Conservation (phyloP, 1,140 invertebrate genomes). For the Cotesia typhae region DNA sequence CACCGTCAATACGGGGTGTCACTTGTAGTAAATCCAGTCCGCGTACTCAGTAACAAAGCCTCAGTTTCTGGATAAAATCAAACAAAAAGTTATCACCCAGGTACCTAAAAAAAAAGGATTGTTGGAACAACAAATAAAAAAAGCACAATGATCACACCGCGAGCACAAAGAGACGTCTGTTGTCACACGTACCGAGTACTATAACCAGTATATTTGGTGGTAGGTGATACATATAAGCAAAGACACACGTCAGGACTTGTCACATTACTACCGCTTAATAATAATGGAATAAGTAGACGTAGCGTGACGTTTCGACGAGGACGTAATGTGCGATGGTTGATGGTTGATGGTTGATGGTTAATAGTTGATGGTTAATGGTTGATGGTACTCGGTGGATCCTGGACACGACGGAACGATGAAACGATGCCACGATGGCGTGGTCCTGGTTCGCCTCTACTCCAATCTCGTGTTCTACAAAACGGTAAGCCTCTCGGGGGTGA, state of each 20-base stretch:
- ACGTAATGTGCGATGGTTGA: too few species aligned
- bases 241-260: too few species aligned
- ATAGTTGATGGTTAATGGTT: too few species aligned
- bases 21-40: constrained; percentile 47
- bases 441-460: constrained; percentile 15
- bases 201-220: too few species aligned
- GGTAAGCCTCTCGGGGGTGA: constrained; percentile 36
- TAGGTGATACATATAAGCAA: too few species aligned
- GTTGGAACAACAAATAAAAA: background rate
- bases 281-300: too few species aligned
- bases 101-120: background rate
- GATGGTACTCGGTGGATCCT: constrained; percentile 5
- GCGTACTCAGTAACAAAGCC: constrained; percentile 37
- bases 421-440: constrained; percentile 13
- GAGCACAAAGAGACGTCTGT: background rate
- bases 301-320: too few species aligned
- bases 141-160: background rate
- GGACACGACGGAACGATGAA: constrained; percentile 23
- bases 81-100: constrained; percentile 3
- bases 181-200: too few species aligned
- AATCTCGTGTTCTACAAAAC: constrained; percentile 26
- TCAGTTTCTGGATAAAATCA: constrained; percentile 19
- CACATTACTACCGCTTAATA: too few species aligned
- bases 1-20: constrained; percentile 51
- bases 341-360: too few species aligned